Evolutionary conservation across 1,140 invertebrate genomes (phyloP).

Genomic region (Atta texana): DNA sequence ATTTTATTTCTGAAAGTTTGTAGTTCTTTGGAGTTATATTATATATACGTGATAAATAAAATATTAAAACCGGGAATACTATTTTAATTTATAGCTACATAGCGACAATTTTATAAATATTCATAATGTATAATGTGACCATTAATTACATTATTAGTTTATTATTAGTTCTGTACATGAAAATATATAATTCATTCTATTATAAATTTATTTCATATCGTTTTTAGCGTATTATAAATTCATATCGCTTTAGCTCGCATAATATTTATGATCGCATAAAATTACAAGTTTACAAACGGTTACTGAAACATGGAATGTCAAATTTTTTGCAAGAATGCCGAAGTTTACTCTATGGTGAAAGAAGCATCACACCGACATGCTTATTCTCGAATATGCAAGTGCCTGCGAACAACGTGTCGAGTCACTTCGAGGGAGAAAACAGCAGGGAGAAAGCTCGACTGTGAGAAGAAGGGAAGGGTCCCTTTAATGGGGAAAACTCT

Average conservation of each 20-base stretch:
- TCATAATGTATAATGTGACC: not conserved
- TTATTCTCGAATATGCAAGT: conserved; percentile 37
- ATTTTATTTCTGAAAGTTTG: not conserved
- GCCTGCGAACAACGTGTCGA: conserved; percentile 48
- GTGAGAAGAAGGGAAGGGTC: conserved; percentile 45
- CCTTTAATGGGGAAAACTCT: conserved; percentile 70
- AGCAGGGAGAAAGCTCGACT: conserved; percentile 29
- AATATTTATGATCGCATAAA: not conserved
- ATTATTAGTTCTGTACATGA: not conserved
- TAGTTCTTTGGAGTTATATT: not conserved
- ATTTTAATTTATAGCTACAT: conserved; percentile 26
- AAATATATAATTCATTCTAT: not conserved
- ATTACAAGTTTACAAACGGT: conserved; percentile 1
- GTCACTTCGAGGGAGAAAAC: conserved; percentile 31
- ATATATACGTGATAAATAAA: not conserved
- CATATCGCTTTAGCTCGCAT: no score
- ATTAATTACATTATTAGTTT: conserved; percentile 31
- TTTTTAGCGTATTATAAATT: not conserved
- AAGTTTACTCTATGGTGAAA: not conserved
- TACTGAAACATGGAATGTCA: not conserved
- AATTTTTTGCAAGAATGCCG: conserved; percentile 1
- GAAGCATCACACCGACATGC: conserved; percentile 20
- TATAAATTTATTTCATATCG: not conserved
- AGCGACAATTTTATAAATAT: conserved; percentile 30
- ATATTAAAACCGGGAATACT: not conserved